Percentiles rank a stretch among this genome's conserved stretches.
Conservation (phyloP, 2,888 invertebrate species). For the Brenthis daphne region DNA sequence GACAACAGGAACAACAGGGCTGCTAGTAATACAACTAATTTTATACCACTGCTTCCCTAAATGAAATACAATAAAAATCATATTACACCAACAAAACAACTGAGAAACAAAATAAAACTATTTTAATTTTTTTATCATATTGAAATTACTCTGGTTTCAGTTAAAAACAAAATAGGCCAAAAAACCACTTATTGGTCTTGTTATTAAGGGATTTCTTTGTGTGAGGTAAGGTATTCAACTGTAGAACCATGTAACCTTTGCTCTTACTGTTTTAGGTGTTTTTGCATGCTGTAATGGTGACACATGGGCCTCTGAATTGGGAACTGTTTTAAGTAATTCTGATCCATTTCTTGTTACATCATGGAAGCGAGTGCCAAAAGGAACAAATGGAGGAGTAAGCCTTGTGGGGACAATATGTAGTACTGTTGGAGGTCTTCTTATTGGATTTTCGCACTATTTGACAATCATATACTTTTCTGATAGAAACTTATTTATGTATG, state of each 20-base stretch:
- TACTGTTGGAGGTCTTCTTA: constrained; percentile 85
- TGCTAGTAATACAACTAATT: too few relatives aligned
- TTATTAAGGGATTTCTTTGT: too few relatives aligned
- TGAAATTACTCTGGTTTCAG: too few relatives aligned
- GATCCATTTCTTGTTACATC: constrained; percentile 90
- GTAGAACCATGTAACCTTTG: neutral
- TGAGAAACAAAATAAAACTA: too few relatives aligned
- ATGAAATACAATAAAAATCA: too few relatives aligned
- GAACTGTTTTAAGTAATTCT: constrained; percentile 85
- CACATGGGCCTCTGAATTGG: constrained; percentile 95
- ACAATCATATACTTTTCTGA: constrained; percentile 85
- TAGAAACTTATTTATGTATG: constrained; percentile 75
- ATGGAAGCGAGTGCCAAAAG: constrained; percentile 88
- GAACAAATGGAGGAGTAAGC: constrained; percentile 95
- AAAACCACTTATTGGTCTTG: too few relatives aligned
- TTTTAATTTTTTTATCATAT: too few relatives aligned
- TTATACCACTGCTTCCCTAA: too few relatives aligned
- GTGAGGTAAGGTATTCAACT: too few relatives aligned
- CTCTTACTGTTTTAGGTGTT: constrained; percentile 75
- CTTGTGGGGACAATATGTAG: constrained; percentile 81
- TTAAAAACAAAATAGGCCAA: too few relatives aligned
- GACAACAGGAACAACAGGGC: too few relatives aligned
- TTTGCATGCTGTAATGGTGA: constrained; percentile 93
- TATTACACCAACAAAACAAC: too few relatives aligned
- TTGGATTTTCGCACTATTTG: constrained; percentile 88